Conservation (phyloP, 30 jellyfish, hydroid and myxozoan genomes). For the Aurelia aurita complex sp. Pacific region DNA sequence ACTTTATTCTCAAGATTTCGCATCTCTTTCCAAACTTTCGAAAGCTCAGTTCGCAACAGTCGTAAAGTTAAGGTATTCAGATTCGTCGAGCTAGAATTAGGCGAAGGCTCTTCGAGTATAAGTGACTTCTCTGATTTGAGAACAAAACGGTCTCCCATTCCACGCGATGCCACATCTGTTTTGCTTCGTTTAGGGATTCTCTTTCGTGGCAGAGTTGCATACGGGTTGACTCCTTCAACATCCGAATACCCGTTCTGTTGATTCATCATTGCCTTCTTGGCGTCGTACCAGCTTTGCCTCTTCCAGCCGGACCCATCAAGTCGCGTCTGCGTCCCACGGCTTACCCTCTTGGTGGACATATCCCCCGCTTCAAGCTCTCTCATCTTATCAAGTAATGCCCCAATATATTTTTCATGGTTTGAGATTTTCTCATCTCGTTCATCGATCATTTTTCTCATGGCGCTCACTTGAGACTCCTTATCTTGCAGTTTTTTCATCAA, state of each 20-base stretch:
- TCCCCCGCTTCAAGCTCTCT: conserved; percentile 62
- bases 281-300: conserved; percentile 76
- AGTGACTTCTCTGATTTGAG: conserved; percentile 23
- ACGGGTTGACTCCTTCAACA: conserved; percentile 51
- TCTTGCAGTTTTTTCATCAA: conserved; percentile 71
- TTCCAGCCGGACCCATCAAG: conserved; percentile 58
- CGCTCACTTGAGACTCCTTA: conserved; percentile 73
- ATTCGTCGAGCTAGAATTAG: conserved; percentile 54
- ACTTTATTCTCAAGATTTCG: conserved; percentile 52
- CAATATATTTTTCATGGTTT: conserved; percentile 71
- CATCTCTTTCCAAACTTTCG: conserved; percentile 69
- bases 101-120: conserved; percentile 32
- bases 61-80: conserved; percentile 54
- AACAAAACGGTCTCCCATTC: conserved; percentile 24
- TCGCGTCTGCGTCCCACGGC: conserved; percentile 70
- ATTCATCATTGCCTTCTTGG: conserved; percentile 30
- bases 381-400: conserved; percentile 74
- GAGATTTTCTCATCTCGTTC: conserved; percentile 73
- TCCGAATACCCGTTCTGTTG: conserved; percentile 28
- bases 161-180: conserved; percentile 30
- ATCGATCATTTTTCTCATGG: conserved; percentile 66
- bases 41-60: conserved; percentile 53
- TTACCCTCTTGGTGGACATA: conserved; percentile 27
- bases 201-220: conserved; percentile 75
- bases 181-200: conserved; percentile 44